Conservation (phyloP, 2,888 invertebrate genomes). For the Nudaria mundana region DNA sequence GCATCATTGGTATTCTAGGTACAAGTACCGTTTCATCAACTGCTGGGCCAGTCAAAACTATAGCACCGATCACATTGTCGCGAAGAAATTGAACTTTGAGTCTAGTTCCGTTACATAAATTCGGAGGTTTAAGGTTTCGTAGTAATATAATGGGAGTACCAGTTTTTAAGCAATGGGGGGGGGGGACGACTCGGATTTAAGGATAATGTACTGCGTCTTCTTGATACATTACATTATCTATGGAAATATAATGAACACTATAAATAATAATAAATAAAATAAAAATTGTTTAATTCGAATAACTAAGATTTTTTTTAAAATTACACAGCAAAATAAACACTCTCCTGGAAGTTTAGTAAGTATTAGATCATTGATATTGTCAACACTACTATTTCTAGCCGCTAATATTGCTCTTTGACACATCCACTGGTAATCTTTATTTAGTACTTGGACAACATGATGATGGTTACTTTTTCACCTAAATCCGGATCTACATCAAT, state of each 20-base stretch:
- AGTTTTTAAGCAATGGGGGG: constrained; percentile 24
- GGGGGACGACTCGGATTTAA: constrained; percentile 25
- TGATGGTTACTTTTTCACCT: neutral
- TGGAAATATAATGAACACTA: constrained; percentile 17
- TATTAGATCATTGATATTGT: constrained; percentile 21
- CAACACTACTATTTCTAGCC: constrained; percentile 25
- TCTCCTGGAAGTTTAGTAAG: constrained; percentile 26
- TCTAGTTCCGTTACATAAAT: constrained; percentile 9
- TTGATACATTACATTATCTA: constrained; percentile 27
- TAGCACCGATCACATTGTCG: constrained; percentile 18
- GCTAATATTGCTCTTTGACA: constrained; percentile 29
- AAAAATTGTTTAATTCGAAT: too few species aligned
- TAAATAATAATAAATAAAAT: too few species aligned
- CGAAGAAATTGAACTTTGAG: constrained; percentile 12
- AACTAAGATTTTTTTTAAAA: too few species aligned
- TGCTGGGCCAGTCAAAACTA: constrained; percentile 21
- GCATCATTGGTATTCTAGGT: constrained; percentile 25
- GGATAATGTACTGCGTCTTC: constrained; percentile 29
- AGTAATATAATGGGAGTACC: constrained; percentile 11
- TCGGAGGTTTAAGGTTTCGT: constrained; percentile 6
- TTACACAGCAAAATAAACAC: too few species aligned
- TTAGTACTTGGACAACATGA: constrained; percentile 3
- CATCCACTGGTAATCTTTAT: constrained; percentile 6
- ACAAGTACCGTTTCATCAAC: constrained; percentile 17
- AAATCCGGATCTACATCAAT: too few species aligned